Base-by-base conservation (phyloP, 1,140 invertebrate species). In the Antheraea mylitta region DNA sequence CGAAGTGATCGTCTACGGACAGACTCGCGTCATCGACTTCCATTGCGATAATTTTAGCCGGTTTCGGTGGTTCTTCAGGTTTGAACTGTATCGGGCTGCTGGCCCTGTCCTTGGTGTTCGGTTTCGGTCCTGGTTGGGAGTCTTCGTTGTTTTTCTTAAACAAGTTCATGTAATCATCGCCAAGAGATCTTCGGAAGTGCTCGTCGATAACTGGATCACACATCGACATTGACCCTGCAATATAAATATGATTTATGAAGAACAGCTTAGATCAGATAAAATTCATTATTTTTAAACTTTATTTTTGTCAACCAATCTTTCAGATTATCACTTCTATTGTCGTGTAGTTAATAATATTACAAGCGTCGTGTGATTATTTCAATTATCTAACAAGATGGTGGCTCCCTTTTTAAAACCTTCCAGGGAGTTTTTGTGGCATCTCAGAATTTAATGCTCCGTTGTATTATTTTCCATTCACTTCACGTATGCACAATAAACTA, bases 1-100 rank as follows among this genome's bases (percentile, higher is more conserved):
- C 97, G 91, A 99, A 99, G 84, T 99, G 98, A 87, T 99, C 98
- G 92, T 99, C 98, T 18, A 99, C 97, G 80, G 94, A 94, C 1
- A 93, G 69, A 64, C 86, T 91, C 0, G 90, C 85, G 58, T 94
- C 93, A 62, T 92, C 89, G 0, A 92, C 86, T 72, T 94, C 93
- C 89, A 93, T 93, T 0, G 89, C 88, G 19, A 91, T 89, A 19
- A 89, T 90, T 75, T 91, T 90, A 3, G 82, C 71, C 3, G 87
- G 81, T 76, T 87, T 90, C 5, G 81, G 84, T 0, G 75, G 81
- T 58, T 88, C 82, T 11, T 89, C 87, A 0, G 73, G 63, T 64
- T 84, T 86, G 80, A 93, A 92, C 69, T 85, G 86, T 70, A 92
- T 93, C 42, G 90, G 87, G 68, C 87, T 91, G 80, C 90, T 92